Percentiles rank a stretch among this genome's conserved stretches.
Conservation (phyloP, 2,113 vertebrate genomes). For the Ailuropoda melanoleuca region DNA sequence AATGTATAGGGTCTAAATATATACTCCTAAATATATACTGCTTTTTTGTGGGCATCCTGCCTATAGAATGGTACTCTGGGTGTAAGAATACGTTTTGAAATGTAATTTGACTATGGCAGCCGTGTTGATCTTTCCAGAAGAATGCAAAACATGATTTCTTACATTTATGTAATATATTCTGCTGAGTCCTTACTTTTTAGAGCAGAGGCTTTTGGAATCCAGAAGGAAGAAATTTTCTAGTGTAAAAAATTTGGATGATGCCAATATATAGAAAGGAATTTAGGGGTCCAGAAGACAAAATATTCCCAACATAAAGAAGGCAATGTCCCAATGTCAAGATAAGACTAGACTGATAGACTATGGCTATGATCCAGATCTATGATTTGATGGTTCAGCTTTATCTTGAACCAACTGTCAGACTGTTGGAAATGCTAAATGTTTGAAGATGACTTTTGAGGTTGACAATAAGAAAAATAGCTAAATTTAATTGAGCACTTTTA, state of each 20-base stretch:
- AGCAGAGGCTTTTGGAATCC: neutral
- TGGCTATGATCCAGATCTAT: neutral
- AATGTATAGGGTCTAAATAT: neutral
- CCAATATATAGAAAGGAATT: neutral
- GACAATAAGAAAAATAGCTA: neutral
- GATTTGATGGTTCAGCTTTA: neutral
- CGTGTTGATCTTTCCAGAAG: neutral
- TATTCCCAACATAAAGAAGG: neutral
- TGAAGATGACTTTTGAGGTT: neutral
- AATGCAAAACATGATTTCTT: constrained; percentile 13
- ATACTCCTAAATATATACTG: constrained; percentile 25
- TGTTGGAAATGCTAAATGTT: neutral
- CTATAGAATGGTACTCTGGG: neutral
- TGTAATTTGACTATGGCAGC: neutral
- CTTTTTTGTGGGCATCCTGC: constrained; percentile 15
- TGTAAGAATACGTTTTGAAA: neutral
- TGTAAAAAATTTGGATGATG: neutral
- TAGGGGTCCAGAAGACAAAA: neutral
- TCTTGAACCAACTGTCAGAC: neutral
- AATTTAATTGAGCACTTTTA: neutral
- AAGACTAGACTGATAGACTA: neutral
- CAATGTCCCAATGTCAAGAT: neutral
- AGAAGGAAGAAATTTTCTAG: neutral
- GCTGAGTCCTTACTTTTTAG: constrained; percentile 13
- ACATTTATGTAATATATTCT: neutral